Evolutionary conservation across 2,113 vertebrate genomes (phyloP).

Genomic region (Peromyscus leucopus): DNA sequence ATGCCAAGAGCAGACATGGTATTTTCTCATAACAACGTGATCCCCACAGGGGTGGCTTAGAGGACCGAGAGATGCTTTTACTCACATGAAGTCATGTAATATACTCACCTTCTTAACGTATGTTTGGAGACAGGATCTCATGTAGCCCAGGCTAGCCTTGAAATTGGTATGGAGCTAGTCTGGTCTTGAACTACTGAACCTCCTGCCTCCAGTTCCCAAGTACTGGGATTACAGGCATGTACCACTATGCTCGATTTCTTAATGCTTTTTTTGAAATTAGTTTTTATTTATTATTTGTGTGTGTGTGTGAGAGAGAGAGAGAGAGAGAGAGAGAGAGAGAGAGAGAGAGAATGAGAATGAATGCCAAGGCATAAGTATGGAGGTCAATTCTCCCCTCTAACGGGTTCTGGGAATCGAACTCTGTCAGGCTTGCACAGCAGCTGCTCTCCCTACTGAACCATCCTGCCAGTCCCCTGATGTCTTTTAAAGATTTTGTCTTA

Average conservation of each 20-base stretch:
- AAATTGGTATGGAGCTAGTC: background rate
- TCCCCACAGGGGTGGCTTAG: background rate
- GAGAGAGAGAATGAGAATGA: background rate
- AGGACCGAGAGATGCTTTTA: background rate
- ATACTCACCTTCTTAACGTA: background rate
- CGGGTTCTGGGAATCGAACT: background rate
- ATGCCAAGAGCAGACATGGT: background rate
- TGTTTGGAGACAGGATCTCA: background rate
- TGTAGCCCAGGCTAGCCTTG: background rate
- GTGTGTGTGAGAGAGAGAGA: background rate
- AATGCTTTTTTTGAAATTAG: background rate
- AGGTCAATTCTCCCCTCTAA: background rate
- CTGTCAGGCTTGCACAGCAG: background rate
- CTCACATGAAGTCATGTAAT: background rate
- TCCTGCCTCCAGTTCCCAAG: background rate
- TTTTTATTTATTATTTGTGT: background rate
- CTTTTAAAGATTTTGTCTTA: background rate
- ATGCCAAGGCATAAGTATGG: background rate
- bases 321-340: background rate
- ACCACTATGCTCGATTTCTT: background rate
- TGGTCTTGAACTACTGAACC: background rate
- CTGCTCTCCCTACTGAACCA: background rate
- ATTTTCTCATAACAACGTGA: background rate
- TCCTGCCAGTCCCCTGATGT: background rate
- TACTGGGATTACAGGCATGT: background rate